Evolutionary conservation across 1,140 invertebrate species (phyloP), one percentile per base, ranked within the genome.

Genomic region (Elysia chlorotica): DNA sequence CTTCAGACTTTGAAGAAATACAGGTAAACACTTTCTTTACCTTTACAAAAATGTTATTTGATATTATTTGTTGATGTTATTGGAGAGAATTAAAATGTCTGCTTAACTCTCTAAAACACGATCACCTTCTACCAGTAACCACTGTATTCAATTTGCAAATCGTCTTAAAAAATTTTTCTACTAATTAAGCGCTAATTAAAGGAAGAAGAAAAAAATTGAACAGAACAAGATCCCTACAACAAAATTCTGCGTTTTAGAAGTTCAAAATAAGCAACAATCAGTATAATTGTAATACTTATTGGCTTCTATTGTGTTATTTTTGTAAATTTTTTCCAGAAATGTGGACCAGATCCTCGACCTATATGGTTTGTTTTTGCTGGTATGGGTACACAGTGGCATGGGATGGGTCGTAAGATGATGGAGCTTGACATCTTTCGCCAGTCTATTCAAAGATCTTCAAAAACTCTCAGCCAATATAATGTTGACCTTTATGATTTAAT

Each of bases 371-470:
- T 99, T 41, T 99, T 97, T 87, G 94, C 96, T 61, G 97, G 97
- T 38, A 98, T 99, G 96, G 97, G 97, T 17, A 92, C 93, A 41
- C 97, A 99, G 88, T 99, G 96, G 96, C 89, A 92, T 57, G 95
- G 95, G 74, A 99, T 99, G 96, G 96, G 91, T 4, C 92, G 92
- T 81, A 90, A 93, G 28, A 88, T 99, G 41, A 92, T 98, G 90
- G 81, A 89, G 48, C 89, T 99, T 41, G 92, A 95, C 59, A 85
- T 89, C 0, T 99, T 99, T 87, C 91, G 91, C 53, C 88, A 91
- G 35, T 93, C 93, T 37, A 92, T 99, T 67, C 88, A 91, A 75
- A 91, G 91, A 65, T 93, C 92, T 69, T 92, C 93, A 5, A 91
- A 92, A 61, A 90, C 92, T 2, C 87, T 99, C 0, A 90, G 92